phyloP scores from a whole-genome alignment of 2,113 vertebrate species.

The Lycocorax pyrrhopterus region DNA sequence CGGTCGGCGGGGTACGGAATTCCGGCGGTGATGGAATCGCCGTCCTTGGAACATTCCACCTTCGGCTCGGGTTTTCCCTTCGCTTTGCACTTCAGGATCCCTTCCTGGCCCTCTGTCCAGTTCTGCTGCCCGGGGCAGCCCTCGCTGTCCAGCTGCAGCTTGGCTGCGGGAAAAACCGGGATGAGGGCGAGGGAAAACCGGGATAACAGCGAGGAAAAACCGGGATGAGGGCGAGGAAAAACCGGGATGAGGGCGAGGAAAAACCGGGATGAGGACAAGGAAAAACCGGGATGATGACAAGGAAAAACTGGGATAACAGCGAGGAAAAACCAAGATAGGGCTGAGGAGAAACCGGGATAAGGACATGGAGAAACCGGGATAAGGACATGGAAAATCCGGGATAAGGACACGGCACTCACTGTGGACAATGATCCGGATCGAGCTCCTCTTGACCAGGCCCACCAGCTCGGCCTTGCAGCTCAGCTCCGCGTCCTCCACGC shows the following conservation, averaged over 20 bases:
- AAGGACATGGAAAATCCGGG: neutral
- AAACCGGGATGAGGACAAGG: neutral
- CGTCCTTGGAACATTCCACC: neutral
- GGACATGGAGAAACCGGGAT: too few species aligned
- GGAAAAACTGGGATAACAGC: too few species aligned
- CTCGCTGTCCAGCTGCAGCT: constrained; percentile 4
- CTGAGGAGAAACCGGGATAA: too few species aligned
- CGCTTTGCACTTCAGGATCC: constrained; percentile 31
- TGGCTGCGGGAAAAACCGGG: neutral
- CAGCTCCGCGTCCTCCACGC: too few species aligned
- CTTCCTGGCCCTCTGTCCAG: constrained; percentile 57
- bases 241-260: too few species aligned
- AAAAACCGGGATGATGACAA: too few species aligned
- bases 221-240: too few species aligned
- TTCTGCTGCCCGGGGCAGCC: constrained; percentile 49
- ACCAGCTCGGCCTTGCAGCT: too few species aligned
- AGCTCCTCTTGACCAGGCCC: neutral
- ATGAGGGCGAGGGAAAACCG: neutral
- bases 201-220: too few species aligned
- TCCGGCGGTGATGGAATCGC: neutral
- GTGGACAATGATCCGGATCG: neutral
- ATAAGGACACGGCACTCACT: constrained; percentile 16
- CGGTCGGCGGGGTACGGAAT: neutral
- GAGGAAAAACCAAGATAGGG: too few species aligned
- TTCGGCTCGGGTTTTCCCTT: constrained; percentile 11